Evolutionary conservation across 53 echinoderm and acorn worm genomes (phyloP).

Genomic region (Holothuria scabra): DNA sequence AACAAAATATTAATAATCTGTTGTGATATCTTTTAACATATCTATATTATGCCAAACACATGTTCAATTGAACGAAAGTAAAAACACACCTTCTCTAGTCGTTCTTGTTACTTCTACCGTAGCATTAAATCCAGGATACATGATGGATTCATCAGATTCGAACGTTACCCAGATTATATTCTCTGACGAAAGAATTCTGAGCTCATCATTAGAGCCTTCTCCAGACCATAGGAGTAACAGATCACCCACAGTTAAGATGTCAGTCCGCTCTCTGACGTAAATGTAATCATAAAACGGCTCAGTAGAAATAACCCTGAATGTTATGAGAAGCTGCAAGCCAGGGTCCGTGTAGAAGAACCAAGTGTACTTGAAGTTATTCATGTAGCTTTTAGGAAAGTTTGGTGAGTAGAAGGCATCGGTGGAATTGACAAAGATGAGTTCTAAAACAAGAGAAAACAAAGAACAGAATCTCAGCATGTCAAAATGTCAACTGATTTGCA

Average conservation of each 20-base stretch:
- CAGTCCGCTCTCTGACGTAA: neutral
- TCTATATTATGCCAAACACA: too few species aligned
- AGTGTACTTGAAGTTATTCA: neutral
- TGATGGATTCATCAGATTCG: too few species aligned
- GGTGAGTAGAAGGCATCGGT: neutral
- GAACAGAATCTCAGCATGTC: neutral
- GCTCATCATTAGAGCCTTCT: neutral
- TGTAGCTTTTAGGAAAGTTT: neutral
- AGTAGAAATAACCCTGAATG: constrained; percentile 3
- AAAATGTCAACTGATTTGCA: neutral
- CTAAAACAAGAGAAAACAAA: neutral
- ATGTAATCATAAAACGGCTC: constrained; percentile 16
- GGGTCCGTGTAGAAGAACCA: constrained; percentile 3
- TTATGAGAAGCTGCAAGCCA: neutral
- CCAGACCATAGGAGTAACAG: constrained; percentile 19
- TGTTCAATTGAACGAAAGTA: too few species aligned
- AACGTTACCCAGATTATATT: too few species aligned
- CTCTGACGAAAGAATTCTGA: too few species aligned
- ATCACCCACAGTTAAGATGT: neutral
- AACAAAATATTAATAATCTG: too few species aligned
- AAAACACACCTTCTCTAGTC: too few species aligned
- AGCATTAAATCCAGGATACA: too few species aligned
- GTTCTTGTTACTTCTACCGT: too few species aligned
- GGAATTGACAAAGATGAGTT: neutral
- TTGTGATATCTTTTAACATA: too few species aligned